phyloP scores from a whole-genome alignment of 2,113 vertebrate genomes.

The Formicarius rufipectus region DNA sequence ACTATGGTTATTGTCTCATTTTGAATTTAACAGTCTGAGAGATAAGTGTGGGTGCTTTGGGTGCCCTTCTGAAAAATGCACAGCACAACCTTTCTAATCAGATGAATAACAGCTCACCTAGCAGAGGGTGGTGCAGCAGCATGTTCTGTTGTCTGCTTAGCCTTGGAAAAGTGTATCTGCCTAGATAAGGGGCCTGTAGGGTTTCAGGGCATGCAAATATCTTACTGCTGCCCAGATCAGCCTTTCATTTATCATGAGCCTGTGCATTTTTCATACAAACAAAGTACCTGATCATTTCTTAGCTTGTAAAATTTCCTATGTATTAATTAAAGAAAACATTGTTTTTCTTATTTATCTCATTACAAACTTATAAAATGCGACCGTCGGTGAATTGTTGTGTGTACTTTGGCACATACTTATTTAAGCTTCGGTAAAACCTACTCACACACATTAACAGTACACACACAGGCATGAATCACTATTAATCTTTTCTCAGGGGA shows the following conservation, averaged over 20 bases:
- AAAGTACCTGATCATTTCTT: background rate
- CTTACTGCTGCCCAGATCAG: background rate
- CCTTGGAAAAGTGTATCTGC: background rate
- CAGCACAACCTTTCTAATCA: background rate
- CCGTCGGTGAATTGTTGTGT: background rate
- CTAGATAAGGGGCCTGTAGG: background rate
- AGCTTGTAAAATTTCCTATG: slow-evolving; percentile 9
- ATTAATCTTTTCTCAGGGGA: background rate
- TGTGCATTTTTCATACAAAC: background rate
- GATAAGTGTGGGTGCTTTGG: background rate
- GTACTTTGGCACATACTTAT: background rate
- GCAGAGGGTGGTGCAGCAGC: background rate
- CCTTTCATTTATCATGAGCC: background rate
- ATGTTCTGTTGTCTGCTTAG: background rate
- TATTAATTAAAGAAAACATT: slow-evolving; percentile 49
- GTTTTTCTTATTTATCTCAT: slow-evolving; percentile 52
- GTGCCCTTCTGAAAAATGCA: background rate
- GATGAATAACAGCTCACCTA: background rate
- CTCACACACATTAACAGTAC: background rate
- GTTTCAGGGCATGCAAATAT: background rate
- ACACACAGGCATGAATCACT: background rate
- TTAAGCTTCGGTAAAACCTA: background rate
- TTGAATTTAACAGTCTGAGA: slow-evolving; percentile 6
- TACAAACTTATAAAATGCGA: slow-evolving; percentile 24
- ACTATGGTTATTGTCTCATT: background rate